These are phyloP conservation scores for Nesidiocoris tenuis DNA, from an alignment of 2,888 invertebrate genomes.

Conservation along the genomic window DNA sequence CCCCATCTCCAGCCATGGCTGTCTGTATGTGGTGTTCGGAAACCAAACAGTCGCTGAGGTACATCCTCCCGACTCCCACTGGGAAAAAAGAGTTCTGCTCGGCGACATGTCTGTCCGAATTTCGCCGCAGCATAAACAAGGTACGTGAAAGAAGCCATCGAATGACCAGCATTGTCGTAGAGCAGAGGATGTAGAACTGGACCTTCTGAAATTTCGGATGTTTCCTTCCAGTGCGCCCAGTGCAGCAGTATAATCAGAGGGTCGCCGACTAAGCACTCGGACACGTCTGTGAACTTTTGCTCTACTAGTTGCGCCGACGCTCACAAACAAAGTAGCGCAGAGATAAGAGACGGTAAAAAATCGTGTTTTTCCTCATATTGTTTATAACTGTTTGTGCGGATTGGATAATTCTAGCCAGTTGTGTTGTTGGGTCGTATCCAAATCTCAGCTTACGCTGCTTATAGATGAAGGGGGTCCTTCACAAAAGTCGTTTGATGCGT, in stretches of 20 bases:
- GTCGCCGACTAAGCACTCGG: conserved; percentile 61
- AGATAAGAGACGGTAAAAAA: conserved; percentile 32
- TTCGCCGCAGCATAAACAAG: conserved; percentile 82
- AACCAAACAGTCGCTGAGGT: conserved; percentile 77
- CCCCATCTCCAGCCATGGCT: background rate
- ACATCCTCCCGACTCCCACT: conserved; percentile 81
- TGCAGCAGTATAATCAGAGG: conserved; percentile 85
- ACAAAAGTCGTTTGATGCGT: too few species aligned
- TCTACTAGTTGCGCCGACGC: conserved; percentile 80
- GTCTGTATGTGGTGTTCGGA: conserved; percentile 85
- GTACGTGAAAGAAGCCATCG: conserved; percentile 48
- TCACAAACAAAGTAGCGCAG: conserved; percentile 45
- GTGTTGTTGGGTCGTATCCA: too few species aligned
- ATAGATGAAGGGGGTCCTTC: too few species aligned
- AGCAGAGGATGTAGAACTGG: too few species aligned
- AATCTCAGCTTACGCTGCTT: too few species aligned
- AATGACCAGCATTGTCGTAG: background rate
- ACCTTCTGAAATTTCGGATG: too few species aligned
- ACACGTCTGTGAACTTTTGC: conserved; percentile 71
- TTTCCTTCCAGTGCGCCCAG: conserved; percentile 64
- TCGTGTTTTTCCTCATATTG: background rate
- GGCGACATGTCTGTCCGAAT: conserved; percentile 83
- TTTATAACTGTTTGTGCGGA: too few species aligned
- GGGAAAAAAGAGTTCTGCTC: conserved; percentile 92
- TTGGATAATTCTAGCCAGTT: too few species aligned